Evolutionary conservation across 2,888 invertebrate genomes (phyloP), one percentile per base, ranked within the genome.

Genomic region (Acronicta alni): DNA sequence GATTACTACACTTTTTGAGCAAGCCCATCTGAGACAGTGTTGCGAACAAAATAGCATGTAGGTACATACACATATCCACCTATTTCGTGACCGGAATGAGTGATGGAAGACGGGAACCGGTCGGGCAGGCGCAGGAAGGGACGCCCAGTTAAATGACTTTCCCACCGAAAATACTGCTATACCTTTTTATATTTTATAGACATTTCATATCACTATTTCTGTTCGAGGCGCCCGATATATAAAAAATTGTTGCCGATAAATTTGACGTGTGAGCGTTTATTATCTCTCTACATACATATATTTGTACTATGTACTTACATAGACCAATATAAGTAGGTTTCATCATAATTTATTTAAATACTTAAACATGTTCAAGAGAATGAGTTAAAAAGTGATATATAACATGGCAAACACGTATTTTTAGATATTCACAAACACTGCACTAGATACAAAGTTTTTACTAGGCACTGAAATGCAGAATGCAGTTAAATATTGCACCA

Each of bases 401-500:
- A 30, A 52, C 37, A 15, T 15, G 17, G 38, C 8, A 66, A 35
- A 51, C 59, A 26, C 37, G 54, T 56, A 56, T 43, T 18, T 60
- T 58, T 44, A 75, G 63, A 63, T 68, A 71, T 67, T 62, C 41
- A 53, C 45, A 46, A 67, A 48, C 39, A 52, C 62, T 54, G 54
- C 57, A 57, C 52, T 56, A 61, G 57, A 56, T 53, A 54, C 48
- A 61, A 63, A 66, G 41, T 66, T 65, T 56, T 55, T 37, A 56
- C 23, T 51, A 32, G 51, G 43, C 45, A 53, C 49, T 60, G 45
- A 68, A 76, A 68, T 77, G 72, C 75, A 75, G 72, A 74, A 76
- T 84, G 85, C 85, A 79, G 83, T 66, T 80, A 80, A 82, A 85
- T 85, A 84, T 81, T 84, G 84, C 84, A 83, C 67, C 77, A 83